Evolutionary conservation across 2,113 vertebrate genomes (phyloP).

Genomic region (Sinocyclocheilus rhinocerous): DNA sequence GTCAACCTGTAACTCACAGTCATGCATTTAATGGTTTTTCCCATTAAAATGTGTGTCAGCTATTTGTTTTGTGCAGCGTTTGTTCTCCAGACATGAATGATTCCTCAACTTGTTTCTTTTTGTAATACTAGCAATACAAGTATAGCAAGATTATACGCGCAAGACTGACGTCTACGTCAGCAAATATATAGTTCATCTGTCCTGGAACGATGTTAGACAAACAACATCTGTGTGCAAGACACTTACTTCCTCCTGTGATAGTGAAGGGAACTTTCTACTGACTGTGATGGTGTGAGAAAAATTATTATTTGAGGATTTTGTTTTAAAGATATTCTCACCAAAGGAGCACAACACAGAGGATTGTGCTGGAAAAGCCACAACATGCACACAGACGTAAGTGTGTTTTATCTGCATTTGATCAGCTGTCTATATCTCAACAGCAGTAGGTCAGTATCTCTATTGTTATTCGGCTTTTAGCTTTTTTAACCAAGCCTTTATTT

Average conservation of each 20-base stretch:
- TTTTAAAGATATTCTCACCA: background rate
- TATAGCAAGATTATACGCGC: background rate
- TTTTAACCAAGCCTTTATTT: background rate
- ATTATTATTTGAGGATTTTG: background rate
- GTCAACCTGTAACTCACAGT: slow-evolving; percentile 35
- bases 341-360: background rate
- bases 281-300: too few relatives aligned
- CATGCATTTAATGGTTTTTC: slow-evolving; percentile 37
- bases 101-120: background rate
- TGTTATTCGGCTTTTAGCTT: background rate
- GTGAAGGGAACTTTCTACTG: background rate
- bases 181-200: background rate
- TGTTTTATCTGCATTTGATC: background rate
- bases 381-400: slow-evolving; percentile 2
- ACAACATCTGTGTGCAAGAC: background rate
- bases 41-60: slow-evolving; percentile 46
- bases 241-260: background rate
- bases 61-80: background rate
- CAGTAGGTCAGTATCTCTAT: background rate
- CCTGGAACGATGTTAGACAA: background rate
- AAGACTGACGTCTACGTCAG: background rate
- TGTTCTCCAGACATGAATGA: too few relatives aligned
- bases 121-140: background rate
- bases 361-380: background rate
- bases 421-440: background rate